phyloP scores from a whole-genome alignment of 2,888 invertebrate species.

The Megalurothrips usitatus region DNA sequence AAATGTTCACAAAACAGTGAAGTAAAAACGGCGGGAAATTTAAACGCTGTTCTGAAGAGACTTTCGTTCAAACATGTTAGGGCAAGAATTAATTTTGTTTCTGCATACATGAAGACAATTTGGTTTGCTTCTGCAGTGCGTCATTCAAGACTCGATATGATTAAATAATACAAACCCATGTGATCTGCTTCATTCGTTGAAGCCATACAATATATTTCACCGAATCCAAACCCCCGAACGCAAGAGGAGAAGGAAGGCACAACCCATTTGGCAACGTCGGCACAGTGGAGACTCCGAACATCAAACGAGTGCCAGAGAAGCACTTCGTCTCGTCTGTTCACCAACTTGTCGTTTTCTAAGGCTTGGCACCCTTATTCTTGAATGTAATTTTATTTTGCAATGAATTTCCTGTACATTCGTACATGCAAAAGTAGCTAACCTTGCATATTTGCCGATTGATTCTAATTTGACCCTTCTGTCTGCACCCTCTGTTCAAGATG shows the following conservation, averaged over 20 bases:
- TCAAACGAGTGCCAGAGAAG: background rate
- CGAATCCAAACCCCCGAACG: no score
- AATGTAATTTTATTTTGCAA: slow-evolving; percentile 30
- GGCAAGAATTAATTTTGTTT: no score
- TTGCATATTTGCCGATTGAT: background rate
- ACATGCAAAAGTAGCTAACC: background rate
- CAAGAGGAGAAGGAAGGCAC: no score
- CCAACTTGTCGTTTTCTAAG: slow-evolving; percentile 2
- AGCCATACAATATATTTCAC: no score
- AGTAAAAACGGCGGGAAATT: background rate
- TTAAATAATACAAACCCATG: no score
- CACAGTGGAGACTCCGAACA: background rate
- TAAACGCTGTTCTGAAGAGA: background rate
- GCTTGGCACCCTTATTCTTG: slow-evolving; percentile 12
- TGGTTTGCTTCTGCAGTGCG: no score
- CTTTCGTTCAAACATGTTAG: background rate
- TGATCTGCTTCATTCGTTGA: no score
- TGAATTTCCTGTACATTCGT: background rate
- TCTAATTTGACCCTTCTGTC: slow-evolving; percentile 39
- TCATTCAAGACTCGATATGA: no score
- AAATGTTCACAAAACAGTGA: background rate
- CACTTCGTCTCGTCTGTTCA: background rate
- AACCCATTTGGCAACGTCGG: background rate
- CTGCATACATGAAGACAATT: no score
- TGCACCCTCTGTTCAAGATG: slow-evolving; percentile 61